Evolutionary conservation across 2,888 invertebrate species (phyloP).

Genomic region (Caenorhabditis angaria): DNA sequence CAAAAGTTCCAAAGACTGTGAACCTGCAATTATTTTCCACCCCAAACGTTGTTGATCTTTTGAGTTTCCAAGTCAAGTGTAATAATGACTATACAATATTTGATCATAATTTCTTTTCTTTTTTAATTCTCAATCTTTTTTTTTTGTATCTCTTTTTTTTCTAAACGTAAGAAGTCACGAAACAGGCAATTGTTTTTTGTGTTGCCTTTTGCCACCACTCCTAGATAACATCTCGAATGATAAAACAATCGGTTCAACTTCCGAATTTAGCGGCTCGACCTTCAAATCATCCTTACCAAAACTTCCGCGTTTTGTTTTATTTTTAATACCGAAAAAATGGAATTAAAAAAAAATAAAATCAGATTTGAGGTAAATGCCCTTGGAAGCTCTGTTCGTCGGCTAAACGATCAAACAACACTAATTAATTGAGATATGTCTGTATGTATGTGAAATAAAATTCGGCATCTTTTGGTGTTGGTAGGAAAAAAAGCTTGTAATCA

Average conservation of each 20-base stretch:
- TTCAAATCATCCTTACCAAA: not conserved
- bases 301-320: not conserved
- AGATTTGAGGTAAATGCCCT: not conserved
- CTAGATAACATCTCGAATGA: not conserved
- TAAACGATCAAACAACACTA: not conserved
- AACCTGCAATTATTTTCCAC: too few relatives aligned
- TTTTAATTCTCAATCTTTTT: not conserved
- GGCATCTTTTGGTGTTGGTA: not conserved
- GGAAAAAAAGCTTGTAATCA: too few relatives aligned
- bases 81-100: not conserved
- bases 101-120: not conserved
- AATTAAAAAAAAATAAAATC: not conserved
- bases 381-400: not conserved
- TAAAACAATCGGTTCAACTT: not conserved
- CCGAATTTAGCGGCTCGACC: too few relatives aligned
- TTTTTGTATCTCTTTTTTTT: too few relatives aligned
- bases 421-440: not conserved
- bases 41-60: conserved; percentile 1
- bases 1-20: too few relatives aligned
- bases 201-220: not conserved
- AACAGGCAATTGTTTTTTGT: not conserved
- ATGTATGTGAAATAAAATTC: too few relatives aligned
- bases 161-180: not conserved
- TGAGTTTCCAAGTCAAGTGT: not conserved
- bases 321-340: not conserved